These are phyloP conservation scores for Channa maculata DNA, from an alignment of 2,113 vertebrate genomes.

Conservation along the genomic window DNA sequence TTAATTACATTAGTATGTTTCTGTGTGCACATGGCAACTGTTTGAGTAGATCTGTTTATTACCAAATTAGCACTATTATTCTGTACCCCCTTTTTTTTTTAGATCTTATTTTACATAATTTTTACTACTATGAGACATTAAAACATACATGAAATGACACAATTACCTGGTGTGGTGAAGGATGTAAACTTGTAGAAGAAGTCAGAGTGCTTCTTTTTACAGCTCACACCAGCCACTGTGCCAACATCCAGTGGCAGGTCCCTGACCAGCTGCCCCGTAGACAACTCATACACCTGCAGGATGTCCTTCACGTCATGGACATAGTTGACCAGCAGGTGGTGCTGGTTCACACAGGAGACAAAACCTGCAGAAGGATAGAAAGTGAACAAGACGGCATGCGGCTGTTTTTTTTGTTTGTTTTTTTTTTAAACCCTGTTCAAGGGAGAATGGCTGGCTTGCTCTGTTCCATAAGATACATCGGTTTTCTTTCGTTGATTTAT, in stretches of 20 bases:
- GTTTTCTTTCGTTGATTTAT: neutral
- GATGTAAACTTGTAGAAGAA: constrained; percentile 86
- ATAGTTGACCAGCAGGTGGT: constrained; percentile 82
- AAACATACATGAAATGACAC: neutral
- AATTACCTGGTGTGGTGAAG: constrained; percentile 81
- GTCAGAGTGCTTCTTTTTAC: constrained; percentile 83
- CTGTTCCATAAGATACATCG: too few species aligned
- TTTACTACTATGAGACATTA: too few species aligned
- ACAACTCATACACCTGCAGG: constrained; percentile 79
- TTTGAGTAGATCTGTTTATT: too few species aligned
- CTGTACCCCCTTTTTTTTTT: too few species aligned
- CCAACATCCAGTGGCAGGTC: constrained; percentile 82
- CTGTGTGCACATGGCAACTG: too few species aligned
- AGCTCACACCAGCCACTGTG: constrained; percentile 80
- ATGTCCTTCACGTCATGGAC: constrained; percentile 84
- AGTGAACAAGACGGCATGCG: neutral
- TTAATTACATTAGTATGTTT: too few species aligned
- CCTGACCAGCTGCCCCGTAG: constrained; percentile 59
- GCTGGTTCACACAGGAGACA: constrained; percentile 82
- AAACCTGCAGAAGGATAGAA: constrained; percentile 58
- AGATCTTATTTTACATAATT: too few species aligned
- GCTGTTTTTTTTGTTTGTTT: too few species aligned
- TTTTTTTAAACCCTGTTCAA: neutral
- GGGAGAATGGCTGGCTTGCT: neutral
- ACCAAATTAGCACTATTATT: too few species aligned